Conservation (phyloP, 92 coral and sea anemone species). For the Pocillopora meandrina region DNA sequence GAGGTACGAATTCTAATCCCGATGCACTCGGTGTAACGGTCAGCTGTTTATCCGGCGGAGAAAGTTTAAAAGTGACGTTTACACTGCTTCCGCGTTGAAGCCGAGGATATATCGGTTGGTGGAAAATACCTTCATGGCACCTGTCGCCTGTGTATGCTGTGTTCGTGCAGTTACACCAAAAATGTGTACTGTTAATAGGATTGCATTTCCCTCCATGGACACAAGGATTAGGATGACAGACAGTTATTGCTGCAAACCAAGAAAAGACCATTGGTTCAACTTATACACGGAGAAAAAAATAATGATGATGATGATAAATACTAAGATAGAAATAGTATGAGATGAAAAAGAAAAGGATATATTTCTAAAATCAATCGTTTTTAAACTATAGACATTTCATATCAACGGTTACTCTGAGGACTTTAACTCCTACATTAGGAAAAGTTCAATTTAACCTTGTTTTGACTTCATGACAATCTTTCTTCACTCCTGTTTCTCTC, state of each 20-base stretch:
- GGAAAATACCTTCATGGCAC: constrained; percentile 58
- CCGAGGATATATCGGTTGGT: constrained; percentile 56
- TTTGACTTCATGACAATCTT: too few relatives aligned
- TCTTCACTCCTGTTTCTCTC: not conserved
- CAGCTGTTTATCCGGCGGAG: constrained; percentile 59
- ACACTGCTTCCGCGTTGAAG: constrained; percentile 20
- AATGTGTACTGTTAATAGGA: constrained; percentile 40
- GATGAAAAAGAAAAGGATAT: too few relatives aligned
- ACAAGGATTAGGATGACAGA: constrained; percentile 80
- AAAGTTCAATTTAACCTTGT: too few relatives aligned
- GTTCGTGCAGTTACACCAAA: constrained; percentile 65
- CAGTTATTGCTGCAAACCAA: constrained; percentile 50
- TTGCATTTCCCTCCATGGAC: constrained; percentile 61
- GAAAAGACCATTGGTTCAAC: too few relatives aligned
- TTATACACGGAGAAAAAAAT: too few relatives aligned
- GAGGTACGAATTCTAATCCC: constrained; percentile 50
- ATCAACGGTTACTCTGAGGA: too few relatives aligned
- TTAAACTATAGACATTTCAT: too few relatives aligned
- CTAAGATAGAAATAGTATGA: too few relatives aligned
- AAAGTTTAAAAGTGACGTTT: constrained; percentile 50
- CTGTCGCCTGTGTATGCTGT: constrained; percentile 68
- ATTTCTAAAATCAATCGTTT: too few relatives aligned
- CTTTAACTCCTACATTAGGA: too few relatives aligned
- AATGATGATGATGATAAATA: too few relatives aligned
- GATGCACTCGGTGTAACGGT: constrained; percentile 33